phyloP scores from a whole-genome alignment of 2,113 vertebrate genomes.

The zebrafish (Danio rerio) region DNA sequence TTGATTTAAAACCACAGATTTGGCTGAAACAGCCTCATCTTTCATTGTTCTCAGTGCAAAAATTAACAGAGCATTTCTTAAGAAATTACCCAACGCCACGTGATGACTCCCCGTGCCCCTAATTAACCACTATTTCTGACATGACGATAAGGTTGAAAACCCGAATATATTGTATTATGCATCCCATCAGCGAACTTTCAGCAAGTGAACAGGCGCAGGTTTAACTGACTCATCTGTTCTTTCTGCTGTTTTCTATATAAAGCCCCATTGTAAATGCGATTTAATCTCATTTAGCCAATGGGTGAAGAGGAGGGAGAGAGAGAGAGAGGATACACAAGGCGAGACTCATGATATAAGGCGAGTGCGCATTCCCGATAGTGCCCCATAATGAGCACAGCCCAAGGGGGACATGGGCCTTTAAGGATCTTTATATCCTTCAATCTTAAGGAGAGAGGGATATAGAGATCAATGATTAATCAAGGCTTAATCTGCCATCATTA shows the following conservation, averaged over 20 bases:
- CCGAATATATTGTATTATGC: neutral
- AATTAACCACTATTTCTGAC: neutral
- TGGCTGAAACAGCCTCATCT: neutral
- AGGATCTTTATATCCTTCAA: conserved; percentile 39
- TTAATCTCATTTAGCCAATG: conserved; percentile 41
- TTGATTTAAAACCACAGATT: neutral
- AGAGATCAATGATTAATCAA: conserved; percentile 61
- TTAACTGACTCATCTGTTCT: conserved; percentile 3
- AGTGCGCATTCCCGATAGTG: conserved; percentile 26
- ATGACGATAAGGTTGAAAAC: neutral
- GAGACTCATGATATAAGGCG: conserved; percentile 44
- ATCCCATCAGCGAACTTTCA: conserved; percentile 1
- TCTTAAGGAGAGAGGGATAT: conserved; percentile 41
- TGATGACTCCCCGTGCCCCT: neutral
- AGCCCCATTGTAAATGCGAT: conserved; percentile 36
- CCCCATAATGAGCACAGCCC: conserved; percentile 48
- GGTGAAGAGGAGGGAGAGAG: conserved; percentile 24
- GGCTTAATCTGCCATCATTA: conserved; percentile 59
- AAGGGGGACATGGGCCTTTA: conserved; percentile 51
- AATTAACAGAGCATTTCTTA: neutral
- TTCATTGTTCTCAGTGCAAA: neutral
- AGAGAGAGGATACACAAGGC: conserved; percentile 15
- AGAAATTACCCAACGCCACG: neutral
- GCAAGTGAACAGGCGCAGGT: conserved; percentile 1
- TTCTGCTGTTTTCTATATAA: conserved; percentile 29